A percentile compares a stretch with the other conserved stretches of the same genome.
Conservation (phyloP, 2,797 vertebrate genomes). For the Enteromius trimaculatus region DNA sequence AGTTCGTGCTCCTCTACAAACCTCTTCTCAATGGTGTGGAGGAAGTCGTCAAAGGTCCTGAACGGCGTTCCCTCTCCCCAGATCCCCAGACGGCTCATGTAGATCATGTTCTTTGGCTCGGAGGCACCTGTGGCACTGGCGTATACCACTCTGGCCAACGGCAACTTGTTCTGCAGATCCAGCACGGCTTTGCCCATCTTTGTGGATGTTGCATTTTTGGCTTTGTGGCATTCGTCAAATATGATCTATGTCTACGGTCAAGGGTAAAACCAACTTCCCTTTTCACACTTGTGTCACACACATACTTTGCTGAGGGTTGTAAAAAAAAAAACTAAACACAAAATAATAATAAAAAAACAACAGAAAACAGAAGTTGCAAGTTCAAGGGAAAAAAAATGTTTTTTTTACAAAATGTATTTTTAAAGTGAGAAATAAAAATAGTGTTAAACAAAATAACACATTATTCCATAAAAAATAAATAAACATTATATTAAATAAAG, state of each 20-base stretch:
- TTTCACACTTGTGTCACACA: neutral
- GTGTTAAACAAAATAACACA: neutral
- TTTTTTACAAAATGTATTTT: neutral
- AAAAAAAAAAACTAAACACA: too few species aligned
- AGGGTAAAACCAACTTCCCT: slow-evolving; percentile 65
- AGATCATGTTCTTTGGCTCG: slow-evolving; percentile 99
- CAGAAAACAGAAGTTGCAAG: neutral
- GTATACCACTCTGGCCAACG: slow-evolving; percentile 93
- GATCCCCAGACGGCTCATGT: slow-evolving; percentile 99
- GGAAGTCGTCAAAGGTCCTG: slow-evolving; percentile 92
- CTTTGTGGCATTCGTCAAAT: slow-evolving; percentile 99
- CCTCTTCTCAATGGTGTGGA: slow-evolving; percentile 97
- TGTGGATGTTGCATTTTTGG: slow-evolving; percentile 97
- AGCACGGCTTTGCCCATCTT: slow-evolving; percentile 99
- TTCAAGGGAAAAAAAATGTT: neutral
- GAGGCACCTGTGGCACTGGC: slow-evolving; percentile 99
- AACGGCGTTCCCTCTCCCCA: slow-evolving; percentile 98
- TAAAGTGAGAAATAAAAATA: neutral
- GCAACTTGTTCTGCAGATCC: slow-evolving; percentile 95
- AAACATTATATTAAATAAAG: neutral
- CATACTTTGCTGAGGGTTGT: neutral
- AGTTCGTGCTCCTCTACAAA: slow-evolving; percentile 59
- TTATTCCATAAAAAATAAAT: neutral
- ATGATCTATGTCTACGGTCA: slow-evolving; percentile 85
- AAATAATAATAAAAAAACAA: too few species aligned